Evolutionary conservation across 2,797 vertebrate genomes (phyloP).

Genomic region (Sebastes miniatus): DNA sequence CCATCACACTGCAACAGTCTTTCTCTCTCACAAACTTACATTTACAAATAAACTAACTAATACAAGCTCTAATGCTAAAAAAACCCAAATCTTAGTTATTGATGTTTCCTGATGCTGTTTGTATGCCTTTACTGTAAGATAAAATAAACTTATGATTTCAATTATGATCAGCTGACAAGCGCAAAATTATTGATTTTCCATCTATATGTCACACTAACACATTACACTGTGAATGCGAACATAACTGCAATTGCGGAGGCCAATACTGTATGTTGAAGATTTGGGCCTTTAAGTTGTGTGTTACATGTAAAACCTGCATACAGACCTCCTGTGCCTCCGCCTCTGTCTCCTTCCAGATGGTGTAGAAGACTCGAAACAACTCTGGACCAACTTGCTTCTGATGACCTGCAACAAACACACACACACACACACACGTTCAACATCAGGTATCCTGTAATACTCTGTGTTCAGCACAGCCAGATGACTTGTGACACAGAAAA

Average conservation of each 20-base stretch:
- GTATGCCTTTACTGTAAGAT: background rate
- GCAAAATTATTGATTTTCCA: background rate
- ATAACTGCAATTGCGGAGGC: background rate
- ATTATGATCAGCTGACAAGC: background rate
- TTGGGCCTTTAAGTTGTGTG: background rate
- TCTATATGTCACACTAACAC: background rate
- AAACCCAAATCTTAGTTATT: fast-evolving
- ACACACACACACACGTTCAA: background rate
- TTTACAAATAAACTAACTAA: background rate
- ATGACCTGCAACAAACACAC: conserved; percentile 81
- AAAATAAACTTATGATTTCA: background rate
- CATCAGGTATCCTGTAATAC: background rate
- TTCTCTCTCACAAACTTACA: background rate
- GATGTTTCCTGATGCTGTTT: background rate
- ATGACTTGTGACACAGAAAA: background rate
- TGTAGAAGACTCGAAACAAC: conserved; percentile 93
- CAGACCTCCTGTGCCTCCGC: conserved; percentile 91
- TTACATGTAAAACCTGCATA: background rate
- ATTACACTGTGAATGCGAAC: background rate
- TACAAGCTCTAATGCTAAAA: background rate
- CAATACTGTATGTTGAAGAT: background rate
- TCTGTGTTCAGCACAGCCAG: background rate
- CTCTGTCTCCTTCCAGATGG: conserved; percentile 97
- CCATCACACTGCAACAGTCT: background rate
- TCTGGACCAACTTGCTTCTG: conserved; percentile 96